Base-by-base conservation (phyloP, 2,888 invertebrate species). In the Clistopyga incitator region DNA sequence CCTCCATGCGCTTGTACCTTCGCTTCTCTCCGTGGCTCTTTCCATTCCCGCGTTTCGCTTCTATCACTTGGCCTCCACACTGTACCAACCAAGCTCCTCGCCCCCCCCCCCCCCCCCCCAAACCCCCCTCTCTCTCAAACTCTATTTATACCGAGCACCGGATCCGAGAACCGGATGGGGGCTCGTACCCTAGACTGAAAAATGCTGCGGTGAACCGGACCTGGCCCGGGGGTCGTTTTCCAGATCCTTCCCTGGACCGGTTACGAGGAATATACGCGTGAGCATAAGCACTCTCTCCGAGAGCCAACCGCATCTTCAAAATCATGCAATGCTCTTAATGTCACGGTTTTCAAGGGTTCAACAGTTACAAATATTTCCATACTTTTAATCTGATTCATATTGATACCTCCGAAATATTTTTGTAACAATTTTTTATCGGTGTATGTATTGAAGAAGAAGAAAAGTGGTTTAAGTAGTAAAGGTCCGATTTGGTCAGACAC, bases 181-280 rank as follows among this genome's bases (percentile, higher is more conserved):
- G 82, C 85, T 88, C 85, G 90, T 88, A 88, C 88, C 90, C 89
- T 88, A 91, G 91, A 91, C 91, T 90, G 88, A 92, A 92, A 92
- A 92, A 92, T 92, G 88, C 89, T 92, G 91, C 87, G 91, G 92
- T 91, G 81, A 89, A 91, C 91, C 90, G 86, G 82, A 86, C 86
- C 65, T 52, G 42, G 84, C 88, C 86, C 88, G 87, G 87, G 88
- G 87, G 88, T 88, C 89, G 84, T 90, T 91, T 90, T 90, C 88
- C 82, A 91, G 90, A 90, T 89, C 89, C 88, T 88, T 85, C 54
- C 87, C 85, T 78, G 84, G 87, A 87, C 87, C 78, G 78, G 86
- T 91, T 88, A 90, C 89, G 89, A 89, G 88, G 87, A 87, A 65
- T 61, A 78, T 67, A 80, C 78, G 59, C 80, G 76, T 54, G 77